These are phyloP conservation scores for Ochlodes sylvanus DNA, from an alignment of 2,888 invertebrate species.

Conservation along the genomic window DNA sequence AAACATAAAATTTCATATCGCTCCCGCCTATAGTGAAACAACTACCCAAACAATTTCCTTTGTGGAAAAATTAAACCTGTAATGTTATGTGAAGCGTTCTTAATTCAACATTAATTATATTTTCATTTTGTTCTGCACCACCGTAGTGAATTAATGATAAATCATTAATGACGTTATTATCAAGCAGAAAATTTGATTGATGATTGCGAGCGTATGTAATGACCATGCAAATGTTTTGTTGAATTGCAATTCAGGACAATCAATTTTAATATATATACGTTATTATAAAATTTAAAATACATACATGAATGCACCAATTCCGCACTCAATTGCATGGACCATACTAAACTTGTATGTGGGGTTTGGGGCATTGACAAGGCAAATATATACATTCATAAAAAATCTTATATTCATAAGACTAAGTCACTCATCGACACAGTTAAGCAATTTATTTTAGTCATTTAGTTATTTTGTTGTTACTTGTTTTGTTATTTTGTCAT, in stretches of 20 bases:
- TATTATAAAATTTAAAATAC: background rate
- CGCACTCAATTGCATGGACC: no score
- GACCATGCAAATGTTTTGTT: constrained; percentile 40
- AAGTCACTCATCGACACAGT: no score
- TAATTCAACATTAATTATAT: constrained; percentile 31
- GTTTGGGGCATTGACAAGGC: no score
- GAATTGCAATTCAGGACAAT: constrained; percentile 26
- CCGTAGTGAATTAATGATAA: constrained; percentile 35
- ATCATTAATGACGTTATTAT: constrained; percentile 46
- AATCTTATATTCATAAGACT: no score
- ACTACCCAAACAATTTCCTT: background rate
- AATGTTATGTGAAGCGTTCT: constrained; percentile 18
- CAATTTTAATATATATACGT: background rate
- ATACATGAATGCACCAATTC: no score
- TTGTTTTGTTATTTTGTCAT: no score
- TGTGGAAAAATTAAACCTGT: constrained; percentile 28
- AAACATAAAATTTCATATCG: background rate
- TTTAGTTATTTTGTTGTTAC: no score
- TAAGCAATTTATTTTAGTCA: no score
- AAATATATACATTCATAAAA: no score
- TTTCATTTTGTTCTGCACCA: constrained; percentile 19
- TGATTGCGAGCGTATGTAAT: constrained; percentile 42
- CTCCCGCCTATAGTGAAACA: background rate
- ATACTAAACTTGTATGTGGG: no score
- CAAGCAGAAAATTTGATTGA: constrained; percentile 46